phyloP scores from a whole-genome alignment of 1,140 invertebrate genomes.

The Trinorchestia longiramus region DNA sequence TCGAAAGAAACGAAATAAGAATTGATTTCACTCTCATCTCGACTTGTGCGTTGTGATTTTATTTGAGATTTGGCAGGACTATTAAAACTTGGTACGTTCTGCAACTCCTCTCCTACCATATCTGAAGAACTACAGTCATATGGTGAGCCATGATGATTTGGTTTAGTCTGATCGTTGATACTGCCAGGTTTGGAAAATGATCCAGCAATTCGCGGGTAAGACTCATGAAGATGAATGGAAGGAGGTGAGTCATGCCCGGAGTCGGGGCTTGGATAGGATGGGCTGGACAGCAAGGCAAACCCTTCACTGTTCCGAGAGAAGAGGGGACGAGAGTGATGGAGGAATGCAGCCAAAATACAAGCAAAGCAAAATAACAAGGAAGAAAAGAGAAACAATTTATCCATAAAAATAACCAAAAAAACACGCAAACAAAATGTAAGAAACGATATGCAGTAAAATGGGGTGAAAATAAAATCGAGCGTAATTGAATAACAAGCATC shows the following conservation, averaged over 20 bases:
- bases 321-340: neutral
- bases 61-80: neutral
- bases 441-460: neutral
- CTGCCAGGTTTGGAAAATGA: neutral
- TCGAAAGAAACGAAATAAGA: neutral
- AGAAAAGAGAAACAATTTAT: neutral
- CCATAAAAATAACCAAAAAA: neutral
- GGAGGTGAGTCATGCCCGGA: neutral
- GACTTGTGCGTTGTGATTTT: neutral
- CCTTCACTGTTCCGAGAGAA: neutral
- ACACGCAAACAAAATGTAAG: neutral
- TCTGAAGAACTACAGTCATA: neutral
- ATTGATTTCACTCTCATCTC: neutral
- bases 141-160: neutral
- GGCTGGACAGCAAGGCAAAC: neutral
- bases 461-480: too few species aligned
- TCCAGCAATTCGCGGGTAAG: neutral
- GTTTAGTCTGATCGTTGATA: neutral
- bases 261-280: neutral
- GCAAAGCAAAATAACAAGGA: neutral
- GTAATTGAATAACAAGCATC: neutral
- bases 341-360: neutral
- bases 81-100: neutral
- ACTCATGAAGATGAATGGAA: neutral
- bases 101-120: neutral